Evolutionary conservation across 2,113 vertebrate species (phyloP).

Genomic region (Chelonoidis abingdonii): DNA sequence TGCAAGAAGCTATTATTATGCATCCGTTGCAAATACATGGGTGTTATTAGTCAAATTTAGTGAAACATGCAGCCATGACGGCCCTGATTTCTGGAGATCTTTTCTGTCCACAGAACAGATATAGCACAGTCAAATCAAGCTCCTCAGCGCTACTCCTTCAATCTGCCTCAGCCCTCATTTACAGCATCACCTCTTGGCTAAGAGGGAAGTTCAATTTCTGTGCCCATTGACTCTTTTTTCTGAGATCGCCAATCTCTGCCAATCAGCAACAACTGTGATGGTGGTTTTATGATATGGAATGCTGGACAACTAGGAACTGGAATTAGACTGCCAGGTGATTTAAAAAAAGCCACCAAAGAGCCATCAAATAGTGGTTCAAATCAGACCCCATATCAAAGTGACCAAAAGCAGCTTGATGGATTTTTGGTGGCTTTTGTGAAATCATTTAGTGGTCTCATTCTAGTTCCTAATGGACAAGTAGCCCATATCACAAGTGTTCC

Average conservation of each 20-base stretch:
- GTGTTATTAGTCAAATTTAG: not conserved
- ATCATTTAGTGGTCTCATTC: not conserved
- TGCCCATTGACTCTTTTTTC: not conserved
- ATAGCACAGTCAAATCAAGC: accelerated
- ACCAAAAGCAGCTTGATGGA: not conserved
- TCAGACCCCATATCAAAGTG: accelerated
- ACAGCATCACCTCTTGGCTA: not conserved
- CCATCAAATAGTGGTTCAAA: not conserved
- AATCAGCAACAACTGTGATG: not conserved
- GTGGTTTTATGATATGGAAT: not conserved
- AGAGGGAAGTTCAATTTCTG: not conserved
- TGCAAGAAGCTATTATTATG: not conserved
- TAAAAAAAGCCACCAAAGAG: not conserved
- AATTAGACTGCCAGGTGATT: not conserved
- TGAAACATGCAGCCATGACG: not conserved
- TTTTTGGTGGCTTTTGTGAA: not conserved
- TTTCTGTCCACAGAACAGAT: not conserved
- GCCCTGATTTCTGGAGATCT: accelerated
- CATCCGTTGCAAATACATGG: accelerated
- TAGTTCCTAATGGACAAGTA: not conserved
- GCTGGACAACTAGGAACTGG: not conserved
- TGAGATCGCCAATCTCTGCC: not conserved
- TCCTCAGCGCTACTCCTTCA: not conserved
- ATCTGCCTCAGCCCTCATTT: not conserved
- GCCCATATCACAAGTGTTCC: not conserved